Evolutionary conservation across 2,797 vertebrate species (phyloP).

Genomic region (Myioborus melanocephalus): DNA sequence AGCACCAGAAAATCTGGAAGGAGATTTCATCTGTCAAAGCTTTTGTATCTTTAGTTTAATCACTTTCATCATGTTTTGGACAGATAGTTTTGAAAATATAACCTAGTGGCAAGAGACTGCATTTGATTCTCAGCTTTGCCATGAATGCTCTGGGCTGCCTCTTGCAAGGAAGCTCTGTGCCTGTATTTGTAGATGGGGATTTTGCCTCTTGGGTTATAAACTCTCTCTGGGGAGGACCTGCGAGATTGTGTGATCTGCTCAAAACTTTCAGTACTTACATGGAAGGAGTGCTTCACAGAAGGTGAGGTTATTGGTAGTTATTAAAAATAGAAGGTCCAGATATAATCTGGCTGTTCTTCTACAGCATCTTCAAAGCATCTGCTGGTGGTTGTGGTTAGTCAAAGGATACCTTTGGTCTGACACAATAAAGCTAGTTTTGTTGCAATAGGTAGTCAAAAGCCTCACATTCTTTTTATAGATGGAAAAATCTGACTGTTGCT

Average conservation of each 20-base stretch:
- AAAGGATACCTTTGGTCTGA: neutral
- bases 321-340: neutral
- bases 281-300: neutral
- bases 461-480: neutral
- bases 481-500: neutral
- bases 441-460: neutral
- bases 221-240: neutral
- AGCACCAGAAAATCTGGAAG: neutral
- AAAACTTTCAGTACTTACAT: neutral
- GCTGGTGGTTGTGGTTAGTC: neutral
- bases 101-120: neutral
- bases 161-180: neutral
- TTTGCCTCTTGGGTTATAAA: neutral
- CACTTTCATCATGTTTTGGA: neutral
- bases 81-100: neutral
- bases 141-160: neutral
- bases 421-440: conserved; percentile 1
- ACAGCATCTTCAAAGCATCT: neutral
- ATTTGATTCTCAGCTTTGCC: neutral
- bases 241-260: neutral
- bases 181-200: neutral
- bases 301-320: neutral
- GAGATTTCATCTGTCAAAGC: neutral
- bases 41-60: neutral
- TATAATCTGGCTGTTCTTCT: neutral